Conservation (phyloP, 1,140 invertebrate species). For the Drosophila sp. region DNA sequence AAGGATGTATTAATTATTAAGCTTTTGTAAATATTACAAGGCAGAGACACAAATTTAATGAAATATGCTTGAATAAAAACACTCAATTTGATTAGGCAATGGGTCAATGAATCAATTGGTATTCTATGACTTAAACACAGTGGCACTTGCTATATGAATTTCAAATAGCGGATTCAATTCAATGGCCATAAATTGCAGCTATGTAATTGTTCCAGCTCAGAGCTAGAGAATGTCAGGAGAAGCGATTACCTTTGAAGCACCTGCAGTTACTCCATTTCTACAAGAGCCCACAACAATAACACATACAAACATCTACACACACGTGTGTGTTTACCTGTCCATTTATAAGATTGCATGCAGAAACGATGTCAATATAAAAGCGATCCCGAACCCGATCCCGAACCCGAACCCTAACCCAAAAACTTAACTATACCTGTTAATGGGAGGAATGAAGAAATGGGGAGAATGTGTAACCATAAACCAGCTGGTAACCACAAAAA, state of each 20-base stretch:
- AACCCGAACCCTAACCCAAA: constrained; percentile 20
- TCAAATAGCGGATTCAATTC: constrained; percentile 27
- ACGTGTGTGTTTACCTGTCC: constrained; percentile 12
- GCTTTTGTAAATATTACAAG: too few relatives aligned
- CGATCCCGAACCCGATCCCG: constrained; percentile 19
- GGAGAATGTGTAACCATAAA: constrained; percentile 69
- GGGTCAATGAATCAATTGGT: neutral
- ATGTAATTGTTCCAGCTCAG: constrained; percentile 16
- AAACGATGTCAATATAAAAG: constrained; percentile 57
- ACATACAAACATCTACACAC: neutral
- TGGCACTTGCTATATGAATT: constrained; percentile 18
- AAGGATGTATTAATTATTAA: too few relatives aligned
- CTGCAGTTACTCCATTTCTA: constrained; percentile 26
- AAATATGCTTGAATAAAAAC: neutral
- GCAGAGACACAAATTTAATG: too few relatives aligned
- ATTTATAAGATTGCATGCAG: constrained; percentile 72
- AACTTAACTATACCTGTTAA: constrained; percentile 41
- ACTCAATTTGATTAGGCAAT: constrained; percentile 1
- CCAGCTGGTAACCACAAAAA: constrained; percentile 75
- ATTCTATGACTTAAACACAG: constrained; percentile 4
- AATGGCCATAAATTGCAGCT: constrained; percentile 35
- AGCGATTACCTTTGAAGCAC: constrained; percentile 35
- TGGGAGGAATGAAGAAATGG: neutral
- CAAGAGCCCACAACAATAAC: neutral
- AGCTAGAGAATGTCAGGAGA: constrained; percentile 24